Evolutionary conservation across 2,113 vertebrate genomes (phyloP), one percentile per base, ranked within the genome.

Genomic region (Callipepla californica): DNA sequence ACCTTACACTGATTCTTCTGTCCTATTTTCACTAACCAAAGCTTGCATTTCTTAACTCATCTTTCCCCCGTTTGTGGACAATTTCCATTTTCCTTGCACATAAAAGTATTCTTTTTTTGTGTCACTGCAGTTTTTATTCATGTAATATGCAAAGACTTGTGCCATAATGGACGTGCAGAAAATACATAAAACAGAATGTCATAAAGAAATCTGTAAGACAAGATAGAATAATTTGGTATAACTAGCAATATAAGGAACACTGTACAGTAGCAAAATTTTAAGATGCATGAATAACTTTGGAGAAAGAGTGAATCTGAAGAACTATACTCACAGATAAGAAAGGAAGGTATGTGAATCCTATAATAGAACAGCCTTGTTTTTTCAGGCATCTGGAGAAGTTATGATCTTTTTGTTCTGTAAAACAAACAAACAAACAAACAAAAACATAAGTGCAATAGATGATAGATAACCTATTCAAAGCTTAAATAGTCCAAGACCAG

Each of bases 41-140:
- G 5, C 7, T 40, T 15, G 0, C n/a, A 36, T 48, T 87, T n/a
- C 34, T 61, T 30, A 44, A 36, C 3, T 68, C 0, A 2, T 69
- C 77, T 81, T 90, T 9, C 11, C 9, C 17, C 13, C 50, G 2
- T 25, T 44, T 12, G 17, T 17, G 5, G 7, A 4, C 57, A 21
- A 4, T n/a, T 45, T 62, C 13, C 18, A 6, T 36, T 36, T 75
- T 48, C 0, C 8, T 61, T 40, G 26, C 3, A 40, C 50, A 38
- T 58, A 51, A 18, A 57, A 30, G 11, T 50, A 13, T 9, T 4
- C 5, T 36, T 65, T 69, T 69, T 69, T 66, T 53, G 32, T 47
- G 53, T 42, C 44, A 19, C n/a, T 53, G 9, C n/a, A 65, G 38
- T 70, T 65, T n/a, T 11, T 65, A 47, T 15, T 13, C 12, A 38